Evolutionary conservation across 2,888 invertebrate genomes (phyloP), one percentile per base, ranked within the genome.

Genomic region (Pseudolycoriella hygida): DNA sequence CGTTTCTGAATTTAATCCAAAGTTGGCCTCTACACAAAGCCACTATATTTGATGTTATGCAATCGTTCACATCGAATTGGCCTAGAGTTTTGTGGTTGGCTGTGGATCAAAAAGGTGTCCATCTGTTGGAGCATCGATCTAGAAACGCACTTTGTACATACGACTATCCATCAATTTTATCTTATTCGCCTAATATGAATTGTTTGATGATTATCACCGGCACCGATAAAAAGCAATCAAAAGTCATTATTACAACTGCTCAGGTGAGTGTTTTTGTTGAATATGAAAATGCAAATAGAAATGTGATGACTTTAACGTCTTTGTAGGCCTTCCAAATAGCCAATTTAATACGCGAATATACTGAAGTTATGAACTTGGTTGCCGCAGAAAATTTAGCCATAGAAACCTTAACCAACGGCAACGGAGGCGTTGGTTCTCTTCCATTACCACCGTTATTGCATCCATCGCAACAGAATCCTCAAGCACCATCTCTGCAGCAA

Each of bases 61-160:
- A 94, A 81, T 87, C 89, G 11, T 93, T 92, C 62, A 92, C 93
- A 12, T 90, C 92, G 19, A 89, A 89, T 65, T 90, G 94, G 87
- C 93, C 94, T 20, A 76, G 92, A 57, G 78, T 84, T 39, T 69
- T 94, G 40, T 90, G 93, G 89, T 68, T 94, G 53, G 92, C 89
- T 18, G 86, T 94, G 44, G 90, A 93, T 67, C 90, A 92, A 62
- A 77, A 77, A 55, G 94, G 94, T 17, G 75, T 94, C 49, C 90
- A 93, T 61, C 68, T 94, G 50, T 69, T 93, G 55, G 88, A 93
- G 55, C 85, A 87, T 58, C 79, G 87, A 46, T 81, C 89, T 12
- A 77, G 92, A 54, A 85, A 84, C 57, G 81, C 89, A 32, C 74
- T 93, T 2, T 89, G 88, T 62, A 89, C 88, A 52, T 90, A 90